Evolutionary conservation across 2,888 invertebrate species (phyloP).

Genomic region (Coecobrya sp.): DNA sequence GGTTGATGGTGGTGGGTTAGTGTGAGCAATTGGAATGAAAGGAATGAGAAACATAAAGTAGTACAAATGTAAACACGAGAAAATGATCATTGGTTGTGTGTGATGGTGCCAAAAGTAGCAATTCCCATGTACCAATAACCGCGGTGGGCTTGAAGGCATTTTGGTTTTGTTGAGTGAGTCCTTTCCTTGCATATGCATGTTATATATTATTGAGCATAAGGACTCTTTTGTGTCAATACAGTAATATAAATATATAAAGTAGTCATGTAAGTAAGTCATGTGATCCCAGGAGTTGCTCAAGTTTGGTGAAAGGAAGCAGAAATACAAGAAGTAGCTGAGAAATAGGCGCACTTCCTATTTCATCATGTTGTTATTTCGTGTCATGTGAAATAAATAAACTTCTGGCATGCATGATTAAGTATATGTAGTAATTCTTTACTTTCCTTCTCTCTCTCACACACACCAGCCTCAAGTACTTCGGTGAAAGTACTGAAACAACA

Average conservation of each 20-base stretch:
- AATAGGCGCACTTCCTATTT: neutral
- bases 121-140: constrained; percentile 35
- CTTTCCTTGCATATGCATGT: neutral
- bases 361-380: neutral
- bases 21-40: neutral
- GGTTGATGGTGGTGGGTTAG: neutral
- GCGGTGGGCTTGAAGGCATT: constrained; percentile 25
- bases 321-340: neutral
- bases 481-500: no score
- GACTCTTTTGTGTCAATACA: neutral
- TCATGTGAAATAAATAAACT: constrained; percentile 34
- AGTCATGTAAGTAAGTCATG: neutral
- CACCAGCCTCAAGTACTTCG: no score
- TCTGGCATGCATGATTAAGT: neutral
- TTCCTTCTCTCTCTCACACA: no score
- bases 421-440: no score
- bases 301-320: neutral
- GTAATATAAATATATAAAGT: neutral
- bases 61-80: constrained; percentile 12
- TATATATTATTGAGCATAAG: neutral
- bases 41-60: neutral
- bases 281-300: neutral
- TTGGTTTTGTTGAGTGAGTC: neutral
- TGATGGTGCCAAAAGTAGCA: constrained; percentile 1
- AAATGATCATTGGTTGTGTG: neutral